phyloP scores from a whole-genome alignment of 2,797 vertebrate genomes.

The Pseudomugil gertrudae region DNA sequence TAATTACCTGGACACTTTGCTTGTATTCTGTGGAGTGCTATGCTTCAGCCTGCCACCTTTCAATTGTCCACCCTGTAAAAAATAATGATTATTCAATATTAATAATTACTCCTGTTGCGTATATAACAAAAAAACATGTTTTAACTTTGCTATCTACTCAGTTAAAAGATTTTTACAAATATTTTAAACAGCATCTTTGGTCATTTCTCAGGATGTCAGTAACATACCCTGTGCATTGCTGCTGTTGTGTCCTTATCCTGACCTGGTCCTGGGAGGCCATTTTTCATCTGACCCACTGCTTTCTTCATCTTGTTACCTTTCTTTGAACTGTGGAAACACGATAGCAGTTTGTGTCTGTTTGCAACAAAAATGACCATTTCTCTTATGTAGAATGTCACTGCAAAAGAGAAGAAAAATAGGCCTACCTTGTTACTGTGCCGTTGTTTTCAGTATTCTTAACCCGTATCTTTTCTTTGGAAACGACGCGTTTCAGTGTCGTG shows the following conservation, averaged over 20 bases:
- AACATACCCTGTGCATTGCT: constrained; percentile 68
- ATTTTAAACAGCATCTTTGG: not conserved
- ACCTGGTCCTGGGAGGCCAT: constrained; percentile 68
- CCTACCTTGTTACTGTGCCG: constrained; percentile 75
- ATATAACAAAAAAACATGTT: not conserved
- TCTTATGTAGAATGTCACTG: not conserved
- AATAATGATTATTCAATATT: not conserved
- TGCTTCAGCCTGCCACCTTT: constrained; percentile 69
- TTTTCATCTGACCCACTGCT: constrained; percentile 70
- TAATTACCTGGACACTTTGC: constrained; percentile 75
- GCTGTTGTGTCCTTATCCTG: constrained; percentile 75
- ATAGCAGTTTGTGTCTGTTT: not conserved
- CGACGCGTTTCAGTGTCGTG: constrained; percentile 78
- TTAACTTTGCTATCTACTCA: not conserved
- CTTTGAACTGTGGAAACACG: constrained; percentile 78
- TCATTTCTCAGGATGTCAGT: not conserved
- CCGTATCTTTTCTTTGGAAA: constrained; percentile 82
- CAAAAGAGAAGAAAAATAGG: not conserved
- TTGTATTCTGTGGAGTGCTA: constrained; percentile 58
- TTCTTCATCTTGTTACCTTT: constrained; percentile 81
- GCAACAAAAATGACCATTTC: not conserved
- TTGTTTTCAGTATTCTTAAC: constrained; percentile 80
- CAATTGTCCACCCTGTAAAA: constrained; percentile 65
- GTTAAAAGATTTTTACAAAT: too few species aligned
- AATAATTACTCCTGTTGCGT: not conserved